Evolutionary conservation across 2,797 vertebrate species (phyloP).

Genomic region (Microctenopoma lineatum): DNA sequence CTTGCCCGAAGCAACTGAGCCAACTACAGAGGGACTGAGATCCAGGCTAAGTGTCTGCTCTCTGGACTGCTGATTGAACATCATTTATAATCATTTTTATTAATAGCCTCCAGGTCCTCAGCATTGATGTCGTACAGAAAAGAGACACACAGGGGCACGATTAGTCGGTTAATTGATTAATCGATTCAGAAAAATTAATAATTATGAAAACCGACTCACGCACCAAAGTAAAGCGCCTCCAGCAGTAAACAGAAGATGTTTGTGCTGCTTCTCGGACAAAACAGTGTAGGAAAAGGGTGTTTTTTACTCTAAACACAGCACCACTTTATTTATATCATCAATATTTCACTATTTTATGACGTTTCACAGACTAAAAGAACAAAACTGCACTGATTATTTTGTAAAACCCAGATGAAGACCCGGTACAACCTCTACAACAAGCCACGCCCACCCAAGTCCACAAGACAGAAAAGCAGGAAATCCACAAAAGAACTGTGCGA

Average conservation of each 20-base stretch:
- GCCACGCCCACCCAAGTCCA: too few species aligned
- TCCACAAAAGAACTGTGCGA: slow-evolving; percentile 3
- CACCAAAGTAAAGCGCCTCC: not conserved
- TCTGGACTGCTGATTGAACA: slow-evolving; percentile 38
- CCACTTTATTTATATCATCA: not conserved
- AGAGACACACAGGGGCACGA: not conserved
- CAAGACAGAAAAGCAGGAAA: not conserved
- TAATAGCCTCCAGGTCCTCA: slow-evolving; percentile 20
- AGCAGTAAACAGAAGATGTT: not conserved
- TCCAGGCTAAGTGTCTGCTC: slow-evolving; percentile 42
- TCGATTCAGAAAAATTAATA: not conserved
- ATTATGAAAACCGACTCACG: not conserved
- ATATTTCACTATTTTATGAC: too few species aligned
- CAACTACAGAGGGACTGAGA: slow-evolving; percentile 44
- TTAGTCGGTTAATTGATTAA: not conserved
- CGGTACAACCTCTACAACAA: too few species aligned
- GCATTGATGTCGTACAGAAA: not conserved
- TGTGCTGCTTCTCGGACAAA: slow-evolving; percentile 2
- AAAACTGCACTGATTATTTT: not conserved
- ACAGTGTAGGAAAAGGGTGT: not conserved
- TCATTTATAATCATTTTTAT: slow-evolving; percentile 52
- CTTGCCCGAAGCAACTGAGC: slow-evolving; percentile 54
- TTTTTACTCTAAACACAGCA: too few species aligned
- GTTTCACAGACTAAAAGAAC: not conserved
- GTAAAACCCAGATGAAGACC: not conserved